A percentile compares a stretch with the other conserved stretches of the same genome.
phyloP scores from a whole-genome alignment of 2,113 vertebrate genomes.

The Tylochromis polylepis region DNA sequence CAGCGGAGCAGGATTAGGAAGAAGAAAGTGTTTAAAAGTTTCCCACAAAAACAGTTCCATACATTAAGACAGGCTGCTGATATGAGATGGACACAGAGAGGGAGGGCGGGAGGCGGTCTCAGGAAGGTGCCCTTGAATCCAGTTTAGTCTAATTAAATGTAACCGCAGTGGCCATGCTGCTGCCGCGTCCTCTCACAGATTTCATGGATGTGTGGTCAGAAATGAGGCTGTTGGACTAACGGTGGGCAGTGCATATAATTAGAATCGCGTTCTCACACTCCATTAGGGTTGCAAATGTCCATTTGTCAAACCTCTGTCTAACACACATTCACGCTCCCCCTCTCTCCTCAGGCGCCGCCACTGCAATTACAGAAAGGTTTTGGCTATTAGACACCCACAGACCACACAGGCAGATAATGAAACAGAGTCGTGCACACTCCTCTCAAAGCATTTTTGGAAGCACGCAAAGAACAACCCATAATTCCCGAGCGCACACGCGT shows the following conservation, averaged over 20 bases:
- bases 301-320: conserved; percentile 39
- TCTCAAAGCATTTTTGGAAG: not conserved
- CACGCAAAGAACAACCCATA: not conserved
- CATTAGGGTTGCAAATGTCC: conserved; percentile 42
- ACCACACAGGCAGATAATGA: not conserved
- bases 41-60: conserved; percentile 30
- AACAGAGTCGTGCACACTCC: not conserved
- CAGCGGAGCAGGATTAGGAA: conserved; percentile 45
- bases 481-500: not conserved
- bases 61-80: conserved; percentile 1
- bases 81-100: not conserved
- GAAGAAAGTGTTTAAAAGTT: conserved; percentile 53
- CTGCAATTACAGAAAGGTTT: conserved; percentile 45
- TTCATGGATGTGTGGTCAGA: not conserved
- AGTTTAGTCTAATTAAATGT: conserved; percentile 6
- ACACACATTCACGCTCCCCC: not conserved
- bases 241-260: conserved; percentile 31
- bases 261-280: conserved; percentile 15
- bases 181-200: not conserved
- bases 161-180: not conserved
- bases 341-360: not conserved
- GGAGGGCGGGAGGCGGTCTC: not conserved
- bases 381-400: conserved; percentile 22
- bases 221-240: conserved; percentile 6
- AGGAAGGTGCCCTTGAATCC: conserved; percentile 38